Evolutionary conservation across 2,113 vertebrate genomes (phyloP), one percentile per base, ranked within the genome.

Genomic region (Saguinus imperator): DNA sequence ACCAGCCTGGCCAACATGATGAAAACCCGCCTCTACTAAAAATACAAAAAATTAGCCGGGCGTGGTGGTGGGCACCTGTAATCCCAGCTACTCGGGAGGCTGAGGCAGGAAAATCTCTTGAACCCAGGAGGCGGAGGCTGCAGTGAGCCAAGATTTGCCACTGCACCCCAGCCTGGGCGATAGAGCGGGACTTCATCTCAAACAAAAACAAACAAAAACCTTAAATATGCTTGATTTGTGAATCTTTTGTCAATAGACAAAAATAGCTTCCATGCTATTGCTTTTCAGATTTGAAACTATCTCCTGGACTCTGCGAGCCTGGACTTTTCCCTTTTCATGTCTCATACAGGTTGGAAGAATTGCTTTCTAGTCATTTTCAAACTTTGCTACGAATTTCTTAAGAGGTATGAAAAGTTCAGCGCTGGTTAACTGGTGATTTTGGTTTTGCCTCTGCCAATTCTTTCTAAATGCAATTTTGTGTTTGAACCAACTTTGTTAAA

Each of bases 401-500:
- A 89, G 76, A 90, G 40, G 12, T 68, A 52, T 64, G 20, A 57
- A 84, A 97, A 86, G 43, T 52, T 75, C 86, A 50, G 77, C 32
- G 58, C 55, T 55, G 50, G 68, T 82, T 64, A 70, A 6, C 40
- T 43, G 80, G 68, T 64, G 70, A n/a, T 6, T 61, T 80, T 27
- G 55, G 50, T 43, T 76, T 92, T 66, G n/a, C 57, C 52, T 94
- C 83, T 61, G n/a, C 72, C 73, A 92, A 93, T 52, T 92, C 84
- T 94, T 81, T 95, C 29, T 23, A 58, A 93, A 68, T 48, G 43
- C 80, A 73, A 87, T 94, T 85, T 87, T 72, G 40, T 88, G 37
- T 97, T 91, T 87, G 87, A 93, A 87, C 48, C 91, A 97, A 96
- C 89, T 94, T 97, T 50, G 70, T 73, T 48, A 81, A 84, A 81